phyloP scores from a whole-genome alignment of 2,888 invertebrate species.

The Drosophila fungiperda region DNA sequence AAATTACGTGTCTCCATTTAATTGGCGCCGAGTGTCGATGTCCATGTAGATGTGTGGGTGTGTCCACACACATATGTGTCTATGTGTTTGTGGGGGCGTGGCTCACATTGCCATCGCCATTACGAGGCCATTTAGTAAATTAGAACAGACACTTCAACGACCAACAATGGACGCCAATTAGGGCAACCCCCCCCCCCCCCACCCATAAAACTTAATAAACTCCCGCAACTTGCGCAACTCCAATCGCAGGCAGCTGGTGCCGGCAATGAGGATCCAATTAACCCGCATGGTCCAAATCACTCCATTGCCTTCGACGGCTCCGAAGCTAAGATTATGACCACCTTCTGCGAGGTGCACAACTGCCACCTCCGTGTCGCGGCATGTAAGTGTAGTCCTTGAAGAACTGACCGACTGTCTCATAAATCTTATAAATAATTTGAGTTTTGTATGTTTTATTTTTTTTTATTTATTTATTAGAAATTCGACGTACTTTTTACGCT shows the following conservation, averaged over 20 bases:
- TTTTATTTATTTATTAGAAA: background rate
- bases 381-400: constrained; percentile 69
- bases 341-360: constrained; percentile 81
- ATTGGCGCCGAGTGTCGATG: constrained; percentile 76
- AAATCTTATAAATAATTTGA: background rate
- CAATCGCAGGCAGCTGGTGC: constrained; percentile 68
- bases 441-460: no score
- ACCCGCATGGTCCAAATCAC: constrained; percentile 58
- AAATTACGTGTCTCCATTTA: constrained; percentile 80
- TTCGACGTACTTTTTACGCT: no score
- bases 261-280: constrained; percentile 80
- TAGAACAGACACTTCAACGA: constrained; percentile 67
- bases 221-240: constrained; percentile 12
- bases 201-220: constrained; percentile 58
- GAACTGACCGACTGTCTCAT: background rate
- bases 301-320: constrained; percentile 77
- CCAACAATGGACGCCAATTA: constrained; percentile 64
- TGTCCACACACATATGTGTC: background rate
- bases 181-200: constrained; percentile 26
- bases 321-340: constrained; percentile 79
- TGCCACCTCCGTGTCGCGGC: constrained; percentile 80
- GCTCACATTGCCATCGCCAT: constrained; percentile 40
- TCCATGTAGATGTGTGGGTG: constrained; percentile 30
- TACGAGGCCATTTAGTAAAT: constrained; percentile 73
- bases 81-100: constrained; percentile 34